Conservation (phyloP, 2,888 invertebrate species). For the Laothoe populi region DNA sequence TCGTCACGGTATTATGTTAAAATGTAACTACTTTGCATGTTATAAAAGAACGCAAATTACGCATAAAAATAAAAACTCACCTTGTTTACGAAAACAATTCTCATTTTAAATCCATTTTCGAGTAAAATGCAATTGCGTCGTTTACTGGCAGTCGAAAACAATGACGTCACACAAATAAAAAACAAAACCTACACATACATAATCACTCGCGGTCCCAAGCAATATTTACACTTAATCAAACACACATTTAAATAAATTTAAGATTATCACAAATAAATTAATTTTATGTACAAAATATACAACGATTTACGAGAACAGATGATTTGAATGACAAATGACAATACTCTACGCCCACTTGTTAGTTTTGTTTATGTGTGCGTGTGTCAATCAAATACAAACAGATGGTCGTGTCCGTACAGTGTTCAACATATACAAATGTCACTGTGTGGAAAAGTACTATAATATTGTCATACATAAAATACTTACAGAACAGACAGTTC, state of each 20-base stretch:
- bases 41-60: constrained; percentile 42
- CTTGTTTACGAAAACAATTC: constrained; percentile 68
- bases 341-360: constrained; percentile 56
- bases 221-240: constrained; percentile 51
- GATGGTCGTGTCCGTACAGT: constrained; percentile 23
- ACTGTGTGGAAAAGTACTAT: constrained; percentile 42
- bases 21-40: constrained; percentile 33
- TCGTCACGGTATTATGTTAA: constrained; percentile 44
- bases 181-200: constrained; percentile 66
- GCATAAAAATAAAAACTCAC: constrained; percentile 57
- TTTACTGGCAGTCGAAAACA: constrained; percentile 83
- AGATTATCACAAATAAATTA: constrained; percentile 68
- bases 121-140: constrained; percentile 86
- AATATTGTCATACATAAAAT: constrained; percentile 26
- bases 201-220: constrained; percentile 55
- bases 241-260: constrained; percentile 62
- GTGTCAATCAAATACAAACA: constrained; percentile 30
- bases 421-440: constrained; percentile 33
- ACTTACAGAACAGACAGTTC: background rate
- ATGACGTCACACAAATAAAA: constrained; percentile 85
- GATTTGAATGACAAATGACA: constrained; percentile 71
- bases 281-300: constrained; percentile 76
- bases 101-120: constrained; percentile 82
- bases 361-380: constrained; percentile 49
- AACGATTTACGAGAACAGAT: constrained; percentile 78